Evolutionary conservation across 2,888 invertebrate species (phyloP), one percentile per base, ranked within the genome.

Genomic region (Leucophenga maculata): DNA sequence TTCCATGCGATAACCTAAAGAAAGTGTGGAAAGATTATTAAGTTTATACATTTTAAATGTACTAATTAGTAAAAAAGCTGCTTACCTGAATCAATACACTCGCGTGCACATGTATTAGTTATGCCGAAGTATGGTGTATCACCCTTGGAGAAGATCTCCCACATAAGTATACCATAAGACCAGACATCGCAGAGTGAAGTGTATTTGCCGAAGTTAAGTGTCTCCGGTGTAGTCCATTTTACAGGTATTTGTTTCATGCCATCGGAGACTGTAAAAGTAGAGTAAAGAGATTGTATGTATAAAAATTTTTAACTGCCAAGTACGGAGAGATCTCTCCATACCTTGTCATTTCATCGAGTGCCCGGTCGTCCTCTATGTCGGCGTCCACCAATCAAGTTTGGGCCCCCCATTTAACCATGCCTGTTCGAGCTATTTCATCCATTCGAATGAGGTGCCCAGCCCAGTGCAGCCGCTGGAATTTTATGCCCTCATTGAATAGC

Each of bases 161-260:
- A 98, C 91, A 96, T 95, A 69, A 98, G 90, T 76, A 98, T 95
- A 3, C 97, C 98, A 87, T 95, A 98, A 83, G 97, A 97, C 98
- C 98, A 98, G 59, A 98, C 97, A 89, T 98, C 98, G 88, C 97
- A 97, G 8, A 97, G 89, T 0, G 97, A 94, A 11, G 97, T 98
- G 88, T 98, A 98, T 91, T 97, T 96, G 93, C 97, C 97, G 87
- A 95, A 97, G 89, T 97, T 97, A 13, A 98, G 90, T 2, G 98
- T 97, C 89, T 98, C 98, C 0, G 98, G 98, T 1, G 98, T 97
- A 0, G 98, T 98, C 98, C 98, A 98, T 89, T 98, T 98, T 72
- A 98, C 97, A 0, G 98, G 98, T 80, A 98, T 98, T 90, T 98
- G 97, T 89, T 98, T 98, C 95, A 98, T 96, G 46, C 98, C 98